Percentiles rank a stretch among this genome's conserved stretches.
Conservation (phyloP, 2,113 vertebrate genomes). For the Dipodomys merriami region DNA sequence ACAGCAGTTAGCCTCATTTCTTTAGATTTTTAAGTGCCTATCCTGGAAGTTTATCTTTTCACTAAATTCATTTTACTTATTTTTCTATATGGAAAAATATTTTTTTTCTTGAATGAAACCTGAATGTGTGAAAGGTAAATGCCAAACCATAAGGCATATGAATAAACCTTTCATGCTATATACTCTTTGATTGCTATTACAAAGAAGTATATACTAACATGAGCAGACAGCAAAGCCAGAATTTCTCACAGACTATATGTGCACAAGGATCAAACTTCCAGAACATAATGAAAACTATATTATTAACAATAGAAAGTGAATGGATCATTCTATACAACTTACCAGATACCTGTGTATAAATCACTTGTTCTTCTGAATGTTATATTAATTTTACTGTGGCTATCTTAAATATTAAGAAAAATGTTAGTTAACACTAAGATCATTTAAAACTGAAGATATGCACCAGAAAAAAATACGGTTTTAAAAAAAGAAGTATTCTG, state of each 20-base stretch:
- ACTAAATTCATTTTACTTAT: neutral
- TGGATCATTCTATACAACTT: neutral
- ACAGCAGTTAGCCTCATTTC: neutral
- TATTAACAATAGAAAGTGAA: conserved; percentile 12
- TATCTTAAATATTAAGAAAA: conserved; percentile 39
- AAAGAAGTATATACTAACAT: neutral
- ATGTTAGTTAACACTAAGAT: neutral
- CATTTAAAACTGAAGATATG: neutral
- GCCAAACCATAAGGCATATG: neutral
- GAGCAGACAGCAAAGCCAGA: neutral
- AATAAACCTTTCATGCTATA: neutral
- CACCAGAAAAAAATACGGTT: neutral
- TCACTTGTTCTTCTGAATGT: neutral
- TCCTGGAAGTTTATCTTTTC: neutral
- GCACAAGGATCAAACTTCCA: neutral
- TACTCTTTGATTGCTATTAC: neutral
- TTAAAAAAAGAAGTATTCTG: neutral
- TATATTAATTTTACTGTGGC: neutral
- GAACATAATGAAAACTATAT: neutral
- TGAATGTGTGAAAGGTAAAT: neutral
- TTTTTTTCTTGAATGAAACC: neutral
- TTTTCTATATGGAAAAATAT: neutral
- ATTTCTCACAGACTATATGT: neutral
- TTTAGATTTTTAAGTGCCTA: neutral
- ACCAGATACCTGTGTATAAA: neutral